Percentiles rank a stretch among this genome's conserved stretches.
These are phyloP conservation scores for Machimus atricapillus DNA, from an alignment of 2,888 invertebrate species.

Conservation along the genomic window DNA sequence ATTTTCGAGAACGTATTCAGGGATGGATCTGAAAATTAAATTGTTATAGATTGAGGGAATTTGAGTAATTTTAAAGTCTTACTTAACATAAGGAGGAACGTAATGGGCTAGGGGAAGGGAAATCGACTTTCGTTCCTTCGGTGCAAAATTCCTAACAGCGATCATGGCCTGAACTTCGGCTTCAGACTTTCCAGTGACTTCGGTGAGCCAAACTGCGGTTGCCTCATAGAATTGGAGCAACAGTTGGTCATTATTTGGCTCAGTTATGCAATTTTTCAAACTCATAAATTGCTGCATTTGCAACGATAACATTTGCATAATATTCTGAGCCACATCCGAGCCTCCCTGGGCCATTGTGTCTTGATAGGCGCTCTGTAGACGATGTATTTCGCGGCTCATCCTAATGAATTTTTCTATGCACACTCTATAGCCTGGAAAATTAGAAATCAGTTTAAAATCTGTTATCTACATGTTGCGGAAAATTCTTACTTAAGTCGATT, in stretches of 20 bases:
- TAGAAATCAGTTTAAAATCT: neutral
- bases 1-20: constrained; percentile 90
- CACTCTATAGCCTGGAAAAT: constrained; percentile 68
- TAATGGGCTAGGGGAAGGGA: constrained; percentile 72
- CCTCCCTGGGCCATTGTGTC: constrained; percentile 71
- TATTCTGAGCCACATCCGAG: constrained; percentile 69
- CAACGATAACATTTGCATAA: constrained; percentile 72
- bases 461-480: neutral
- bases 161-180: constrained; percentile 56
- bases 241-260: constrained; percentile 74
- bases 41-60: constrained; percentile 46
- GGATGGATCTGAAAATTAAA: constrained; percentile 72
- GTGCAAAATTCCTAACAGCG: constrained; percentile 67
- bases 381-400: constrained; percentile 73
- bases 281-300: constrained; percentile 72
- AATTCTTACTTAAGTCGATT: constrained; percentile 72
- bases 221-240: constrained; percentile 80
- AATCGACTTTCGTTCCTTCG: constrained; percentile 63
- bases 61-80: constrained; percentile 45
- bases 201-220: constrained; percentile 84
- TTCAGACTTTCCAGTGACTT: constrained; percentile 72
- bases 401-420: constrained; percentile 72
- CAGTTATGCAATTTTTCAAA: constrained; percentile 77
- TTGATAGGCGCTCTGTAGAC: constrained; percentile 76
- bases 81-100: constrained; percentile 75